Evolutionary conservation across 2,113 vertebrate genomes (phyloP).

Genomic region (Chamaetylas fuelleborni): DNA sequence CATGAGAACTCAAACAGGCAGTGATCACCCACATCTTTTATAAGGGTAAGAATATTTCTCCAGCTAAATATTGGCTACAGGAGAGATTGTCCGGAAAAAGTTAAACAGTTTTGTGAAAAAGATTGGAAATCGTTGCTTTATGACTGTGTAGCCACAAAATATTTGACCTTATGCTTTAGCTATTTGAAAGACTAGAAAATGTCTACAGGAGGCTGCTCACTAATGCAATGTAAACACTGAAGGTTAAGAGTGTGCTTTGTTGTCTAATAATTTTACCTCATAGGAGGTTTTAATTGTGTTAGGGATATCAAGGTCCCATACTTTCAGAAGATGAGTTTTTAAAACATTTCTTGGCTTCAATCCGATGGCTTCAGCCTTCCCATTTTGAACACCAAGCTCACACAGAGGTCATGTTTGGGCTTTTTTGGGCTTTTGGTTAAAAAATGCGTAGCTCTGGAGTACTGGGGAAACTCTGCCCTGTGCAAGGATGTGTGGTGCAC

Average conservation of each 20-base stretch:
- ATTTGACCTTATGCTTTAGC: not conserved
- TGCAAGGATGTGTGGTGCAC: too few relatives aligned
- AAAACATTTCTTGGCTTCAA: not conserved
- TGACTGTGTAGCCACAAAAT: not conserved
- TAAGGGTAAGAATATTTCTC: not conserved
- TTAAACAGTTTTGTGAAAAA: not conserved
- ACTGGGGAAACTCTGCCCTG: not conserved
- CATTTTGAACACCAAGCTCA: not conserved
- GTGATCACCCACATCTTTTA: not conserved
- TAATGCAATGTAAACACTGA: not conserved
- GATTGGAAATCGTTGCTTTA: not conserved
- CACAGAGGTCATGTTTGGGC: not conserved
- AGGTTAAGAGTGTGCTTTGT: not conserved
- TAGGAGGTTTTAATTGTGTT: not conserved
- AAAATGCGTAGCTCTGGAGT: not conserved
- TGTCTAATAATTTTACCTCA: not conserved
- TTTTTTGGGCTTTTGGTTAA: not conserved
- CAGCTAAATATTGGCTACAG: not conserved
- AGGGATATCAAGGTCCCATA: not conserved
- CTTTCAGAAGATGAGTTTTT: not conserved
- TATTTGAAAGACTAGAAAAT: not conserved
- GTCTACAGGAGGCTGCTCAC: not conserved
- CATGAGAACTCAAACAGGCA: not conserved
- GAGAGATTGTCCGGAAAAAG: not conserved
- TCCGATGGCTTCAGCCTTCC: not conserved